phyloP scores from a whole-genome alignment of 2,797 vertebrate species.

The Cuniculus paca region DNA sequence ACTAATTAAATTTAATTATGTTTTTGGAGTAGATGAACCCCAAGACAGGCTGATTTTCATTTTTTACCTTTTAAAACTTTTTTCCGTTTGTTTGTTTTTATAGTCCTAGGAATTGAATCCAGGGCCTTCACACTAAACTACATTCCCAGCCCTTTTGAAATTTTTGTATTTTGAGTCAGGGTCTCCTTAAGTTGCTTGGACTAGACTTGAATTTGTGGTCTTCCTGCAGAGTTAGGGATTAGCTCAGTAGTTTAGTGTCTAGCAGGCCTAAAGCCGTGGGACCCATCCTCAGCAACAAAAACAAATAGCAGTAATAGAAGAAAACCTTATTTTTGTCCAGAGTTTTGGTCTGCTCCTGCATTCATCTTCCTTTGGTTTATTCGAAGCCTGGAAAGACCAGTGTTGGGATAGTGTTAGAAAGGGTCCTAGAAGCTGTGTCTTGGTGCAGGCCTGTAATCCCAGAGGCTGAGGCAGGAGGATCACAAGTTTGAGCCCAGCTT shows the following conservation, averaged over 20 bases:
- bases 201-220: not conserved
- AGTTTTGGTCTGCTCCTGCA: not conserved
- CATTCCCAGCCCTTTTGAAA: not conserved
- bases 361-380: not conserved
- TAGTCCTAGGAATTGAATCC: not conserved
- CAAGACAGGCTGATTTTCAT: constrained; percentile 49
- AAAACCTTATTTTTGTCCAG: not conserved
- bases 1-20: constrained; percentile 69
- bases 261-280: too few relatives aligned
- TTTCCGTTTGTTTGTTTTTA: not conserved
- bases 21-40: constrained; percentile 56
- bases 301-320: not conserved
- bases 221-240: not conserved
- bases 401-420: not conserved
- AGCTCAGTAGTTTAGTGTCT: not conserved
- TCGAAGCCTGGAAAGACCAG: not conserved
- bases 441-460: not conserved
- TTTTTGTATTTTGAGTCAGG: not conserved
- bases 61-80: constrained; percentile 49
- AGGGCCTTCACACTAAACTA: not conserved
- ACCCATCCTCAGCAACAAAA: not conserved
- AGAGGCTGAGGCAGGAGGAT: not conserved
- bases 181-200: not conserved
- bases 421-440: not conserved
- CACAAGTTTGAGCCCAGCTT: not conserved